phyloP scores from a whole-genome alignment of 1,140 invertebrate species.

The Choristoneura fumiferana region DNA sequence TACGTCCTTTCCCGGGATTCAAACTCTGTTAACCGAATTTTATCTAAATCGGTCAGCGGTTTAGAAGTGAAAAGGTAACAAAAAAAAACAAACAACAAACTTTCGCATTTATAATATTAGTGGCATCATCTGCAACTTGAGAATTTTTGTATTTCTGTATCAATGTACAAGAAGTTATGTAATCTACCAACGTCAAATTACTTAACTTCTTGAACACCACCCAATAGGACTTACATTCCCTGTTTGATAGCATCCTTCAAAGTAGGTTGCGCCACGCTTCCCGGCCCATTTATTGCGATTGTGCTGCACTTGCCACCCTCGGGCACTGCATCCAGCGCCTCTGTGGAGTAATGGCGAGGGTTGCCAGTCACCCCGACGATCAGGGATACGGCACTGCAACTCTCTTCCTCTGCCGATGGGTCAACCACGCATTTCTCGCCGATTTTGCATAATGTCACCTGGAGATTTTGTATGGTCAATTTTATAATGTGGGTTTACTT shows the following conservation, averaged over 20 bases:
- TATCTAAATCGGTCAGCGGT: too few relatives aligned
- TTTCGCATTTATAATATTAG: too few relatives aligned
- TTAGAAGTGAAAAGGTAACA: too few relatives aligned
- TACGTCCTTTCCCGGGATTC: too few relatives aligned
- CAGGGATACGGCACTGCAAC: constrained; percentile 88
- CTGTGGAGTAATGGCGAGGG: constrained; percentile 43
- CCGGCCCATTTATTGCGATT: constrained; percentile 86
- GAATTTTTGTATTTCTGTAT: too few relatives aligned
- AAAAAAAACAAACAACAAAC: too few relatives aligned
- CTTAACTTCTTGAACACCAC: too few relatives aligned
- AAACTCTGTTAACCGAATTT: too few relatives aligned
- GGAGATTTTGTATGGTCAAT: constrained; percentile 21
- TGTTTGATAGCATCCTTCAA: constrained; percentile 85
- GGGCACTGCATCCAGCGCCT: constrained; percentile 35
- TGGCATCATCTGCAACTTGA: too few relatives aligned
- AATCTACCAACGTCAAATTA: too few relatives aligned
- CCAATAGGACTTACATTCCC: constrained; percentile 75
- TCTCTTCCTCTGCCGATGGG: constrained; percentile 94
- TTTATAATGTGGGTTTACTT: too few relatives aligned
- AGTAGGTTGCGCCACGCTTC: constrained; percentile 86
- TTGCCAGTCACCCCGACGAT: constrained; percentile 87
- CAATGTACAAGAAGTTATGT: too few relatives aligned
- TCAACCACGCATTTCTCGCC: constrained; percentile 95
- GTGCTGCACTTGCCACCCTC: constrained; percentile 82
- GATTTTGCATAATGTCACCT: constrained; percentile 88